Percentiles rank a stretch among this genome's conserved stretches.
Conservation (phyloP, 2,888 invertebrate genomes). For the Oxytorus armatus region DNA sequence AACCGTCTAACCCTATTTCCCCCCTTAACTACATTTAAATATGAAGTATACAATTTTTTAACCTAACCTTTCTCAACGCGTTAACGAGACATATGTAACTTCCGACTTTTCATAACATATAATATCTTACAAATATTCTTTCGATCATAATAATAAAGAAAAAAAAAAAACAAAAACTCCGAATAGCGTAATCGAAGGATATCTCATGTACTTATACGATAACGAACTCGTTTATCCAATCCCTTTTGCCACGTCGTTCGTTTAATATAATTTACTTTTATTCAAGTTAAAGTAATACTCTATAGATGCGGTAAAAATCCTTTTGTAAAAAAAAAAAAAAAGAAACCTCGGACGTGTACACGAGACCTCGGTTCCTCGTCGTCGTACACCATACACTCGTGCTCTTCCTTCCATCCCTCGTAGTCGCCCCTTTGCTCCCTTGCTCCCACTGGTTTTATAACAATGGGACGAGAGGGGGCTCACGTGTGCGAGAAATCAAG, state of each 20-base stretch:
- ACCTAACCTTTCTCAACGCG: too few relatives aligned
- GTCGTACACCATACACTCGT: conserved; percentile 42
- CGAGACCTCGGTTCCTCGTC: conserved; percentile 57
- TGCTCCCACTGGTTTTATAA: conserved; percentile 74
- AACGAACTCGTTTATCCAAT: background rate
- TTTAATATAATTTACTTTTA: conserved; percentile 18
- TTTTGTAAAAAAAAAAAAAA: too few relatives aligned
- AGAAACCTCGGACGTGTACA: conserved; percentile 80
- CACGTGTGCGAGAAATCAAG: conserved; percentile 84
- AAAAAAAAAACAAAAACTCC: background rate
- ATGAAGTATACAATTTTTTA: too few relatives aligned
- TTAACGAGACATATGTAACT: too few relatives aligned
- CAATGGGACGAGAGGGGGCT: conserved; percentile 82
- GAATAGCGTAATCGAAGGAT: background rate
- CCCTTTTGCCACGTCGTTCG: background rate
- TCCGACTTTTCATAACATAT: too few relatives aligned
- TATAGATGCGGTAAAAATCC: conserved; percentile 59
- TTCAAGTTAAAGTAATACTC: conserved; percentile 42
- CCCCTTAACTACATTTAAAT: too few relatives aligned
- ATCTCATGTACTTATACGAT: background rate
- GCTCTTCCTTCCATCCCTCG: conserved; percentile 59
- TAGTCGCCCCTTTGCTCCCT: conserved; percentile 62
- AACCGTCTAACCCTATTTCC: too few relatives aligned
- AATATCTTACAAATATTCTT: too few relatives aligned
- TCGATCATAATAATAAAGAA: too few relatives aligned